phyloP scores from a whole-genome alignment of 23 tunicate species.

The Oikopleura albicans region DNA sequence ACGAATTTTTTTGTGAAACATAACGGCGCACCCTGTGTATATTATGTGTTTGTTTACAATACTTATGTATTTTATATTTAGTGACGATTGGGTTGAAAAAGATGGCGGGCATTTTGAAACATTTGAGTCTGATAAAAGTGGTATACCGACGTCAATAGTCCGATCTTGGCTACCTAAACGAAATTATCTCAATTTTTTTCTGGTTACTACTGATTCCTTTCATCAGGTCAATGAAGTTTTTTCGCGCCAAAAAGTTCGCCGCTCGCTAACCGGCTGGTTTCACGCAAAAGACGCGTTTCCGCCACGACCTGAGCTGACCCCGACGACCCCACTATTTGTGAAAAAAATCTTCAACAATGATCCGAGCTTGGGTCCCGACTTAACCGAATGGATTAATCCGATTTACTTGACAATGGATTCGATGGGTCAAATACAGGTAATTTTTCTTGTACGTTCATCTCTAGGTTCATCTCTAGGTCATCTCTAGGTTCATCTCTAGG shows the following conservation, averaged over 20 bases:
- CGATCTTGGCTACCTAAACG: neutral
- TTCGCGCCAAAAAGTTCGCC: neutral
- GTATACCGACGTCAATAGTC: neutral
- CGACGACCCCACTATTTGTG: neutral
- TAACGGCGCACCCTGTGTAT: too few species aligned
- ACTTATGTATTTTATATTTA: neutral
- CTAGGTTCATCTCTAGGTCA: too few species aligned
- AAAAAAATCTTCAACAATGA: neutral
- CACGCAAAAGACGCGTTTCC: neutral
- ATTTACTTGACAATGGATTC: neutral
- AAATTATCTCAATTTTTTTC: neutral
- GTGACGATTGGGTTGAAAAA: conserved; percentile 16
- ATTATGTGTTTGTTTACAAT: too few species aligned
- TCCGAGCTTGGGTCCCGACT: neutral
- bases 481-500: too few species aligned
- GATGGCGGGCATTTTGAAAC: neutral
- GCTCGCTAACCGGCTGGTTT: neutral
- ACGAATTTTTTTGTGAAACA: too few species aligned
- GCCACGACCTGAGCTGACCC: neutral
- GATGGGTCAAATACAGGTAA: conserved; percentile 4
- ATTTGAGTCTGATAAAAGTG: neutral
- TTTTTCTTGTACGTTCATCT: too few species aligned
- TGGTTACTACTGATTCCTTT: neutral
- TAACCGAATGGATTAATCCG: neutral
- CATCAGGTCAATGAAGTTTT: neutral